These are phyloP conservation scores for Ylistrum balloti DNA, from an alignment of 1,140 invertebrate species.

Conservation along the genomic window DNA sequence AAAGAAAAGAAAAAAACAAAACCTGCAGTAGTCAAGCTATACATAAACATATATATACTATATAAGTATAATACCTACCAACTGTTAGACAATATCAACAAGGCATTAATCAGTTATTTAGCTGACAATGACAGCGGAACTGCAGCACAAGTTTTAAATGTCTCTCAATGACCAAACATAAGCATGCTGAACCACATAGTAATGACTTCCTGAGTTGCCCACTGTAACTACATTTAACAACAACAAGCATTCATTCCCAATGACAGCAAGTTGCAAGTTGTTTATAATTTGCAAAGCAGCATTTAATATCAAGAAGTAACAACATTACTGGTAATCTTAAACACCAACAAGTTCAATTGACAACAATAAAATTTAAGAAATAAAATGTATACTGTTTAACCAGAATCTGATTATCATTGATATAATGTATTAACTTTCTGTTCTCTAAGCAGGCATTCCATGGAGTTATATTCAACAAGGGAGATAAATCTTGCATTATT, in stretches of 20 bases:
- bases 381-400: too few relatives aligned
- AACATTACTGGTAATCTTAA: not conserved
- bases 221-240: not conserved
- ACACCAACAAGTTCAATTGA: not conserved
- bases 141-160: too few relatives aligned
- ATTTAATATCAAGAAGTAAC: not conserved
- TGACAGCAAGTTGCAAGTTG: not conserved
- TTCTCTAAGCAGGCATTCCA: too few relatives aligned
- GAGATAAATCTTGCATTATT: not conserved
- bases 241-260: not conserved
- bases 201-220: too few relatives aligned
- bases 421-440: too few relatives aligned
- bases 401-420: too few relatives aligned
- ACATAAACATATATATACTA: not conserved
- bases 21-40: too few relatives aligned
- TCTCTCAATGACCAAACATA: not conserved
- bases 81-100: not conserved
- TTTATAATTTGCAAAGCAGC: constrained; percentile 34
- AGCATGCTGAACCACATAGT: not conserved
- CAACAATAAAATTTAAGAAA: too few relatives aligned
- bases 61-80: not conserved
- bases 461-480: not conserved
- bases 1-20: too few relatives aligned
- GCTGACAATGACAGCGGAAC: not conserved
- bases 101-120: not conserved